Percentiles rank a stretch among this genome's conserved stretches.
Conservation (phyloP, 2,113 vertebrate species). For the Pithys albifrons region DNA sequence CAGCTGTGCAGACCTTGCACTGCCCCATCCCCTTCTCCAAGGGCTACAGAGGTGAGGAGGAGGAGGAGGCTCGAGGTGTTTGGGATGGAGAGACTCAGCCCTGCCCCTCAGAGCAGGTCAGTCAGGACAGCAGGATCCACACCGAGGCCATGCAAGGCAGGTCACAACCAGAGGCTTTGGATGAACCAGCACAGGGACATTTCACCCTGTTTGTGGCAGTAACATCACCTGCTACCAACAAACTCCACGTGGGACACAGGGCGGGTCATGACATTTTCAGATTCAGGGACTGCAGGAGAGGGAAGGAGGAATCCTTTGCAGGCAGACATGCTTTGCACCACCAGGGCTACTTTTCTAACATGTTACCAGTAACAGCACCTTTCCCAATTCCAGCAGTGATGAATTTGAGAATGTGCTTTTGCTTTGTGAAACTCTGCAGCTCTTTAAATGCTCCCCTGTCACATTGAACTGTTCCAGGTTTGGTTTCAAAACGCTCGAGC, state of each 20-base stretch:
- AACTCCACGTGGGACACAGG: background rate
- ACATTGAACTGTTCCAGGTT: conserved; percentile 80
- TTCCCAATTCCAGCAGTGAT: background rate
- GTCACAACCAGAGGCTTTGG: background rate
- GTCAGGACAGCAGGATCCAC: background rate
- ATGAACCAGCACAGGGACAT: background rate
- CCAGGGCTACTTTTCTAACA: background rate
- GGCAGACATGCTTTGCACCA: background rate
- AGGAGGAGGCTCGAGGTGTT: background rate
- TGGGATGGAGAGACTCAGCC: background rate
- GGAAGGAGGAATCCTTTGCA: background rate
- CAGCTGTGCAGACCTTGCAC: background rate
- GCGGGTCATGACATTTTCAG: background rate
- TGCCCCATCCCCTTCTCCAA: background rate
- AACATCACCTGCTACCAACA: background rate
- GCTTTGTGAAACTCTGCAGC: conserved; percentile 7
- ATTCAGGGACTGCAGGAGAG: background rate
- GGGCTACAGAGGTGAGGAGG: background rate
- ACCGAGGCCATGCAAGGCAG: background rate
- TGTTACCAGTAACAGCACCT: background rate
- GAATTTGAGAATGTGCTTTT: conserved; percentile 56
- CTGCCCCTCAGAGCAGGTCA: background rate
- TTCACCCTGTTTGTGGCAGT: background rate
- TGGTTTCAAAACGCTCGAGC: conserved; percentile 99
- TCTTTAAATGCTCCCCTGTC: conserved; percentile 66